These are phyloP conservation scores for Dicranocentrus wangi DNA, from an alignment of 2,888 invertebrate genomes.

Conservation along the genomic window DNA sequence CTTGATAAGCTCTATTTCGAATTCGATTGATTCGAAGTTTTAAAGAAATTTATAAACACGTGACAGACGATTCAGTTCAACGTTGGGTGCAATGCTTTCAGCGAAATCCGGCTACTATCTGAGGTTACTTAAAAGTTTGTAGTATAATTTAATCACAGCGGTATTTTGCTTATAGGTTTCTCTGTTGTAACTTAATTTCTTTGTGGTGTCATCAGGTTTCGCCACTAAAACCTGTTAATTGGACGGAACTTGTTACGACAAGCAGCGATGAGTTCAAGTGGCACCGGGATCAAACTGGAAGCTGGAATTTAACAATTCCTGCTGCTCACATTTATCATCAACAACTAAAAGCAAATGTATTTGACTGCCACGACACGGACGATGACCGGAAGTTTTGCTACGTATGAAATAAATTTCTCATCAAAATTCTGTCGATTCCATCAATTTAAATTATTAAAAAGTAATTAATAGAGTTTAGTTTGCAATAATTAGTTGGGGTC, in stretches of 20 bases:
- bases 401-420: too few relatives aligned
- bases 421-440: too few relatives aligned
- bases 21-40: too few relatives aligned
- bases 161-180: too few relatives aligned
- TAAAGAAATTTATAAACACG: too few relatives aligned
- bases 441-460: too few relatives aligned
- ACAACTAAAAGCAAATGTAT: neutral
- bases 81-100: constrained; percentile 69
- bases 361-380: neutral
- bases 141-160: neutral
- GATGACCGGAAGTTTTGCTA: too few relatives aligned
- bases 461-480: too few relatives aligned
- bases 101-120: constrained; percentile 61
- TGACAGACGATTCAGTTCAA: constrained; percentile 66
- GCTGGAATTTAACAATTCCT: constrained; percentile 10
- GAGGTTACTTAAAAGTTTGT: constrained; percentile 18
- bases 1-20: too few relatives aligned
- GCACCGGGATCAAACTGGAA: neutral
- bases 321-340: constrained; percentile 27
- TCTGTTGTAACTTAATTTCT: neutral
- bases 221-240: constrained; percentile 45
- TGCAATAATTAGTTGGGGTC: too few relatives aligned
- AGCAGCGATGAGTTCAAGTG: constrained; percentile 13
- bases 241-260: constrained; percentile 1
- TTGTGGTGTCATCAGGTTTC: constrained; percentile 28